Base-by-base conservation (phyloP, 2,888 invertebrate species). In the Eumacrocentrus americanus region DNA sequence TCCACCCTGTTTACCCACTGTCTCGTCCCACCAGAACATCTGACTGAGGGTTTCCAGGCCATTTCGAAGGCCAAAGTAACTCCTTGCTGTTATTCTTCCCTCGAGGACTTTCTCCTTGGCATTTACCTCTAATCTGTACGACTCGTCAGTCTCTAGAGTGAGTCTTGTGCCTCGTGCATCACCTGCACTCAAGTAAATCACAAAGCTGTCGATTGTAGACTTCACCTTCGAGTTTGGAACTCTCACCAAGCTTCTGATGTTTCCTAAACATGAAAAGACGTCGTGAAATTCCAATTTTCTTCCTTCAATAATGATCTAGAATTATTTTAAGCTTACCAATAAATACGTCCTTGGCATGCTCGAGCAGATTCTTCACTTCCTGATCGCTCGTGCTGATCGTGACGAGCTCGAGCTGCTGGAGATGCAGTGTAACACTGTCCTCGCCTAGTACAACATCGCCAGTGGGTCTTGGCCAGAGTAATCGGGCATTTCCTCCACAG, bases 381-480 rank as follows among this genome's bases (percentile, higher is more conserved):
- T 72, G 72, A 48, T 73, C 72, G 54, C 63, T 70, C 44, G 76
- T 76, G 56, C 75, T 72, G n/a, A 76, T 69, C 3, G 74, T 75
- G 59, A 70, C 71, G 51, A 80, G 71, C 52, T 81, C 78, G 61
- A 89, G 80, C 51, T 83, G 83, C 60, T 84, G 81, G 12, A 85
- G 81, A 56, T 83, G 81, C 66, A 89, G 87, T 22, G 85, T 84
- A 16, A 87, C 83, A 20, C 88, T 88, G 56, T 85, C 86, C 14
- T 85, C 85, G 65, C 89, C 89, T 20, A 92, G 83, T 64, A 85
- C 83, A 25, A 89, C 85, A 60, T 87, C 87, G 0, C 89, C 89
- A 1, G 91, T 91, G 52, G 92, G 92, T 78, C 88, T 88, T 23
- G 92, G 92, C 92, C 92, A 92, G 4, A 82, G 64, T 22, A 92